Conservation (phyloP, 2,888 invertebrate genomes). For the Acrocyrtus sp. region DNA sequence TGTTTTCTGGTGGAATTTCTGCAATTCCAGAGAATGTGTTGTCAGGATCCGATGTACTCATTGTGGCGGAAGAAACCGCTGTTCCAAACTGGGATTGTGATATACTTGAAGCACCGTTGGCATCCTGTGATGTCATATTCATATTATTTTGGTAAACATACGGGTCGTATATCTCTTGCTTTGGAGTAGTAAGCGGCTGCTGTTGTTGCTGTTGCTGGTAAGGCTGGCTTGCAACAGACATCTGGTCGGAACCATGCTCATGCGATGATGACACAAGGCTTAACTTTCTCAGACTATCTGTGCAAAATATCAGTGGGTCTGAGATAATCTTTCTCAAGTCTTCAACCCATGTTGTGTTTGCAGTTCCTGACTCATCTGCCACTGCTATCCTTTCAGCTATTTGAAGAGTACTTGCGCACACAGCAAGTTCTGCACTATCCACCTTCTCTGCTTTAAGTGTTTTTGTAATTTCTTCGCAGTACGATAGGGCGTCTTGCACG, state of each 20-base stretch:
- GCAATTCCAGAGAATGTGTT: background rate
- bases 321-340: slow-evolving; percentile 36
- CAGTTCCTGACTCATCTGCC: slow-evolving; percentile 30
- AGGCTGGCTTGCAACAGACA: slow-evolving; percentile 9
- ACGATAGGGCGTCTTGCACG: slow-evolving; percentile 82
- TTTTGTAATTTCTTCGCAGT: slow-evolving; percentile 81
- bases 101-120: slow-evolving; percentile 4
- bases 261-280: slow-evolving; percentile 21
- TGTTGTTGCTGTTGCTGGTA: slow-evolving; percentile 14
- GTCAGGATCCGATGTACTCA: background rate
- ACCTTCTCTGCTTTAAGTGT: slow-evolving; percentile 13
- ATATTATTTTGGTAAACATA: background rate
- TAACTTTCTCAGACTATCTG: slow-evolving; percentile 16
- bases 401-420: slow-evolving; percentile 51
- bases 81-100: background rate
- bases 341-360: slow-evolving; percentile 34
- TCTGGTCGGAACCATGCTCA: slow-evolving; percentile 25
- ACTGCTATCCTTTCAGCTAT: slow-evolving; percentile 55
- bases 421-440: slow-evolving; percentile 12
- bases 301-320: slow-evolving; percentile 1
- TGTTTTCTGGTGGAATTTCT: slow-evolving; percentile 10
- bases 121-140: background rate
- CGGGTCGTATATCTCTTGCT: slow-evolving; percentile 24
- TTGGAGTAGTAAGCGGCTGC: too few species aligned
- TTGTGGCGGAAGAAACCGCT: background rate